phyloP scores from a whole-genome alignment of 2,888 invertebrate species.

The Hermodice carunculata region DNA sequence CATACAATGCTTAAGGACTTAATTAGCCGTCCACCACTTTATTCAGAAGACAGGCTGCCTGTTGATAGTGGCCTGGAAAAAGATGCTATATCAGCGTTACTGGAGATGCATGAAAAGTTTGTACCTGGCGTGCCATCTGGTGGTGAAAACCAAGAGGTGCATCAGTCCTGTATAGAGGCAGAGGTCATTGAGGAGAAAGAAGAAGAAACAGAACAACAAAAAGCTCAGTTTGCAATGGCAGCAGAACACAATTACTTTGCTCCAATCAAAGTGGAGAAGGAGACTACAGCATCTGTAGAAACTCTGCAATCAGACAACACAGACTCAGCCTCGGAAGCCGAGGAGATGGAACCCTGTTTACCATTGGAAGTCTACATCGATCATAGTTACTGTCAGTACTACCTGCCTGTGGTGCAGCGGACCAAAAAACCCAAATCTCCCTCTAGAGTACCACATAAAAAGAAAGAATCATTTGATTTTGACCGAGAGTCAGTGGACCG shows the following conservation, averaged over 20 bases:
- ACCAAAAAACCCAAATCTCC: no score
- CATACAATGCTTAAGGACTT: background rate
- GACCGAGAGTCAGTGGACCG: no score
- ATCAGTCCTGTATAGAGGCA: background rate
- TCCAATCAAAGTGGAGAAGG: constrained; percentile 42
- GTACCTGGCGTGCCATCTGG: no score
- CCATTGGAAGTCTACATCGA: constrained; percentile 55
- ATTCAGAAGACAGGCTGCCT: background rate
- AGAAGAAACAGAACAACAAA: background rate
- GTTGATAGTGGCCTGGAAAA: constrained; percentile 26
- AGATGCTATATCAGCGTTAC: constrained; percentile 30
- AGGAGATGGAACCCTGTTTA: constrained; percentile 33
- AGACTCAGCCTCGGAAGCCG: constrained; percentile 60
- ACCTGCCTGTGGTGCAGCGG: constrained; percentile 49
- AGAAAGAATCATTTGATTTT: no score
- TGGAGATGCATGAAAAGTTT: constrained; percentile 33
- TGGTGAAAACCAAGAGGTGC: background rate
- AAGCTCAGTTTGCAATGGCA: constrained; percentile 15
- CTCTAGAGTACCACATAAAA: no score
- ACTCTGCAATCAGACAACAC: constrained; percentile 51
- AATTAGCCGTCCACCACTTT: background rate
- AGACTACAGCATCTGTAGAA: constrained; percentile 31
- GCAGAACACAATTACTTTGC: constrained; percentile 66
- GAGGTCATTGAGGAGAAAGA: background rate
- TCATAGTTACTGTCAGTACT: constrained; percentile 60